These are phyloP conservation scores for Poeciliopsis prolifica DNA, from an alignment of 2,113 vertebrate species.

Conservation along the genomic window DNA sequence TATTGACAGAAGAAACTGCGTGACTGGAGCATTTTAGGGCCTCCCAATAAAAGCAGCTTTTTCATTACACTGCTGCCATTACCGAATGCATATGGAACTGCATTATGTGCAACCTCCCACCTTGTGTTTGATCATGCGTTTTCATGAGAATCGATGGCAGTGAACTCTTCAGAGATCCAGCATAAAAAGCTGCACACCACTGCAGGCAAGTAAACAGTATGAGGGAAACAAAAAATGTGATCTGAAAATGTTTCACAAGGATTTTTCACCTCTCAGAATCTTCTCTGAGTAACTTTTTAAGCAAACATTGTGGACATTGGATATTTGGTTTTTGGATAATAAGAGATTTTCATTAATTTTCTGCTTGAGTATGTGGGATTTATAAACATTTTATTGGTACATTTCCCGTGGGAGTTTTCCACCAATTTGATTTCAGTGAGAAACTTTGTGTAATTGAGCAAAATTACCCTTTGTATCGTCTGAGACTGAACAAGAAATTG, in stretches of 20 bases:
- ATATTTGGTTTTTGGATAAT: not conserved
- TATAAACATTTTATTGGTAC: not conserved
- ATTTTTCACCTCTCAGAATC: constrained; percentile 31
- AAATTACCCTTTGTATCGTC: too few species aligned
- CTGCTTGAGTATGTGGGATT: too few species aligned
- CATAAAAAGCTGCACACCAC: constrained; percentile 13
- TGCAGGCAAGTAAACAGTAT: constrained; percentile 45
- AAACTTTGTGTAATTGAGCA: too few species aligned
- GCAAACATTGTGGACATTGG: not conserved
- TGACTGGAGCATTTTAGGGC: constrained; percentile 50
- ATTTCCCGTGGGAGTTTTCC: not conserved
- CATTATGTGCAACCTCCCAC: constrained; percentile 40
- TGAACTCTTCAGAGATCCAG: constrained; percentile 59
- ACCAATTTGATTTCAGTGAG: too few species aligned
- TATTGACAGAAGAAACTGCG: constrained; percentile 57
- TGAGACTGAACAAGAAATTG: too few species aligned
- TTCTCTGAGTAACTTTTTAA: not conserved
- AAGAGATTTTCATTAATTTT: not conserved
- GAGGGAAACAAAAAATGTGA: constrained; percentile 3
- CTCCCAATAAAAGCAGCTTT: constrained; percentile 25
- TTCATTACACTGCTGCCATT: constrained; percentile 55
- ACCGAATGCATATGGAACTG: constrained; percentile 44
- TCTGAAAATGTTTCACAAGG: constrained; percentile 8
- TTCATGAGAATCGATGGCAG: constrained; percentile 25
- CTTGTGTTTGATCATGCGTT: constrained; percentile 34